Percentiles rank a stretch among this genome's conserved stretches.
phyloP scores from a whole-genome alignment of 2,113 vertebrate genomes.

The Malaclemys terrapin region DNA sequence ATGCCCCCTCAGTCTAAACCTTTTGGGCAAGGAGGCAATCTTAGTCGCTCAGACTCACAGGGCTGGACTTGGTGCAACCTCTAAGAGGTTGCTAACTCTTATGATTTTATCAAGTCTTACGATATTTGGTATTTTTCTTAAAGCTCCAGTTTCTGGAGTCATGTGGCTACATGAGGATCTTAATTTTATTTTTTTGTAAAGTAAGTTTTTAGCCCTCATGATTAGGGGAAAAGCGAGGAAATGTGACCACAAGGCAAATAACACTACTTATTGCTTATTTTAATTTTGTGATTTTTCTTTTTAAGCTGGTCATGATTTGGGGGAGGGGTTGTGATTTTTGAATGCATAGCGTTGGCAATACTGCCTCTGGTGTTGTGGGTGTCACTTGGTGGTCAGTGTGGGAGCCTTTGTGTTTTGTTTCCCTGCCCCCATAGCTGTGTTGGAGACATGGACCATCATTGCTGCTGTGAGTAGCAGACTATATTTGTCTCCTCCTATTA shows the following conservation, averaged over 20 bases:
- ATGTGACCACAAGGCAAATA: background rate
- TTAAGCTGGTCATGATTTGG: background rate
- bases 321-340: background rate
- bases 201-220: background rate
- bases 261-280: background rate
- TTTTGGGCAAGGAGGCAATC: background rate
- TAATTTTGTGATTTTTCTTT: background rate
- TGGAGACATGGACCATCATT: background rate
- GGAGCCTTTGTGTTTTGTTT: background rate
- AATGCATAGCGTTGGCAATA: background rate
- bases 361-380: background rate
- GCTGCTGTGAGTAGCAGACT: background rate
- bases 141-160: background rate
- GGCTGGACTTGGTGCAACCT: background rate
- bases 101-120: slow-evolving; percentile 15
- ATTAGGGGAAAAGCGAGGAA: slow-evolving; percentile 11
- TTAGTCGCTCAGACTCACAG: background rate
- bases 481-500: background rate
- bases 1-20: background rate
- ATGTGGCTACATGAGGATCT: slow-evolving; percentile 25
- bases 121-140: background rate
- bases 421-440: background rate
- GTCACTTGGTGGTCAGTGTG: background rate
- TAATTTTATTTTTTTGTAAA: background rate
- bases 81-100: background rate